Evolutionary conservation across 2,888 invertebrate genomes (phyloP).

Genomic region (Cryptocephalus primarius): DNA sequence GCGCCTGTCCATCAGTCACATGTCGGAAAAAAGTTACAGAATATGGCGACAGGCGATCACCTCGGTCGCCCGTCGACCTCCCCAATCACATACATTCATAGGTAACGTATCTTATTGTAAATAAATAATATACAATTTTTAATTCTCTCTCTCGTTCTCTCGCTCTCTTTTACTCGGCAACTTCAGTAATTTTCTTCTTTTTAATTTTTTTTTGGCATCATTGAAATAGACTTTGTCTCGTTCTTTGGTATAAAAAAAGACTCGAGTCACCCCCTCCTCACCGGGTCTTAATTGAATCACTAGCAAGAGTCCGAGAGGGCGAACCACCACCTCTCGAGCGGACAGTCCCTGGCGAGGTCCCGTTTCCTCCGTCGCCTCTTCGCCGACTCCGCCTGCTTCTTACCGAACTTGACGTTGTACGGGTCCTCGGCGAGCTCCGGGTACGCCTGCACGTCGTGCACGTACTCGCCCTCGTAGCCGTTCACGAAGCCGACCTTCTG

Average conservation of each 20-base stretch:
- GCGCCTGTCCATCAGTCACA: conserved; percentile 28
- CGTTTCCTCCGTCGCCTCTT: conserved; percentile 65
- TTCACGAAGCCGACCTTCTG: conserved; percentile 71
- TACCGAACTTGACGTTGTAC: conserved; percentile 83
- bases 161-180: too few relatives aligned
- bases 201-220: conserved; percentile 39
- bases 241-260: too few relatives aligned
- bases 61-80: conserved; percentile 17
- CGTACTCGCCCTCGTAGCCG: conserved; percentile 84
- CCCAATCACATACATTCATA: conserved; percentile 37
- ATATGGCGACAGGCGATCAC: conserved; percentile 17
- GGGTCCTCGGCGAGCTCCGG: conserved; percentile 94
- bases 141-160: too few relatives aligned
- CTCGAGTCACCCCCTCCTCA: too few relatives aligned
- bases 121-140: conserved; percentile 38
- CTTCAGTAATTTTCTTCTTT: not conserved
- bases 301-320: conserved; percentile 37
- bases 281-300: conserved; percentile 15
- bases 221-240: conserved; percentile 43
- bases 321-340: conserved; percentile 33
- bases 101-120: conserved; percentile 36
- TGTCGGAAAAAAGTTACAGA: conserved; percentile 7
- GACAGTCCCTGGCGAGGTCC: conserved; percentile 32
- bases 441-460: conserved; percentile 80
- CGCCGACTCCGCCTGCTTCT: conserved; percentile 62